Evolutionary conservation across 2,888 invertebrate genomes (phyloP).

Genomic region (Chouioia cunea): DNA sequence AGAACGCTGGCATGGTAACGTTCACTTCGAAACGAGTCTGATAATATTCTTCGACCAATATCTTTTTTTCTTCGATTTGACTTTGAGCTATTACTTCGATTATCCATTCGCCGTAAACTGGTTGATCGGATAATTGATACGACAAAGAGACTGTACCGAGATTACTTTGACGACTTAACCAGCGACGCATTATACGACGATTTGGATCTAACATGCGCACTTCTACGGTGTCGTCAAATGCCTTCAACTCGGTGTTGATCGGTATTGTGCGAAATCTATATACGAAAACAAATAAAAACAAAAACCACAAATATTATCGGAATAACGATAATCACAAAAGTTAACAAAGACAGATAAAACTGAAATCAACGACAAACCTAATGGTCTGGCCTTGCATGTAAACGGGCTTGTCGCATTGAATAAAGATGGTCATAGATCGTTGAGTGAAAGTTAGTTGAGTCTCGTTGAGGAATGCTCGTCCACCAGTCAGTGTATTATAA

Average conservation of each 20-base stretch:
- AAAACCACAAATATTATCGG: too few relatives aligned
- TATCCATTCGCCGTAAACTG: slow-evolving; percentile 92
- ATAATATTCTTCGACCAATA: slow-evolving; percentile 94
- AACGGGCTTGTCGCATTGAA: slow-evolving; percentile 94
- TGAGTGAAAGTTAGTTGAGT: slow-evolving; percentile 87
- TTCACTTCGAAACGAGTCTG: slow-evolving; percentile 96
- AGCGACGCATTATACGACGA: slow-evolving; percentile 88
- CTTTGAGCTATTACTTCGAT: slow-evolving; percentile 90
- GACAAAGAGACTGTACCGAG: slow-evolving; percentile 93
- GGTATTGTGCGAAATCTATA: slow-evolving; percentile 91
- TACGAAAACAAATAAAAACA: neutral
- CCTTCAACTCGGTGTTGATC: slow-evolving; percentile 90
- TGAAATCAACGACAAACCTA: slow-evolving; percentile 53
- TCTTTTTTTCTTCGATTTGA: slow-evolving; percentile 87
- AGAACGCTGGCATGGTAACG: slow-evolving; percentile 95
- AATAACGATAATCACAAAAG: too few relatives aligned
- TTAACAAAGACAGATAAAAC: neutral
- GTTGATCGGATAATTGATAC: slow-evolving; percentile 92
- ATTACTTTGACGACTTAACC: slow-evolving; percentile 91
- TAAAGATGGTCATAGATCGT: slow-evolving; percentile 94
- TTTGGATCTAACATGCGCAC: slow-evolving; percentile 93
- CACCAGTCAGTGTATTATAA: slow-evolving; percentile 83
- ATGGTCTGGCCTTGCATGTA: slow-evolving; percentile 92
- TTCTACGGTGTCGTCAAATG: slow-evolving; percentile 91
- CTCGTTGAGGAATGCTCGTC: slow-evolving; percentile 91